These are phyloP conservation scores for Erannis defoliaria DNA, from an alignment of 2,888 invertebrate species.

Conservation along the genomic window DNA sequence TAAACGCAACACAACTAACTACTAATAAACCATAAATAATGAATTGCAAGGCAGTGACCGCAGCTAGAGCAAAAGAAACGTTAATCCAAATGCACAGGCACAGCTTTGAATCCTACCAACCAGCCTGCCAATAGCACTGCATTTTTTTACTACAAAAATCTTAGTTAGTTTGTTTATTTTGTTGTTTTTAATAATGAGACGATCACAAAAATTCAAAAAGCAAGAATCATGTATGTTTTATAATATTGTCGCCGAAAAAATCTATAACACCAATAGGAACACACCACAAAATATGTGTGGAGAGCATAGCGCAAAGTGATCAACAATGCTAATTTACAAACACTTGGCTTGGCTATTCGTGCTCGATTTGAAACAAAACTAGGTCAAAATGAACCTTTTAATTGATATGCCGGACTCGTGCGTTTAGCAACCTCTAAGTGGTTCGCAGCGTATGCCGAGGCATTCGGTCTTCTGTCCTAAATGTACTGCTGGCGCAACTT, in stretches of 20 bases:
- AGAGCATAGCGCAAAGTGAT: conserved; percentile 9
- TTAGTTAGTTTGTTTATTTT: too few species aligned
- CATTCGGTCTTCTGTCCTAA: conserved; percentile 55
- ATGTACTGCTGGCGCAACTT: conserved; percentile 53
- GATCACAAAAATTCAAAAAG: too few species aligned
- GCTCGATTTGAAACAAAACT: conserved; percentile 61
- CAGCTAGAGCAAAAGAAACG: too few species aligned
- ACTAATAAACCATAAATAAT: too few species aligned
- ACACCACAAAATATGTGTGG: not conserved
- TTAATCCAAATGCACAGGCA: too few species aligned
- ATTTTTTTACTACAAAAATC: too few species aligned
- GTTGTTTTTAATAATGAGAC: too few species aligned
- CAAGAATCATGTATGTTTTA: too few species aligned
- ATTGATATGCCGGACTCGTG: conserved; percentile 72
- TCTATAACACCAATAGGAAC: not conserved
- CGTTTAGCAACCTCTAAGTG: conserved; percentile 65
- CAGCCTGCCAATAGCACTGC: too few species aligned
- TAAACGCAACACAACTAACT: too few species aligned
- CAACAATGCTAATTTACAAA: conserved; percentile 28
- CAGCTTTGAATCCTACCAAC: too few species aligned
- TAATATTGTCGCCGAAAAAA: not conserved
- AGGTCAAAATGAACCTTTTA: conserved; percentile 65
- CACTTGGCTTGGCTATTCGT: conserved; percentile 47
- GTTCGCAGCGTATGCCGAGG: conserved; percentile 53
- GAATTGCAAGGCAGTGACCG: too few species aligned